These are phyloP conservation scores for Neodiprion lecontei DNA, from an alignment of 1,140 invertebrate species.

Conservation along the genomic window DNA sequence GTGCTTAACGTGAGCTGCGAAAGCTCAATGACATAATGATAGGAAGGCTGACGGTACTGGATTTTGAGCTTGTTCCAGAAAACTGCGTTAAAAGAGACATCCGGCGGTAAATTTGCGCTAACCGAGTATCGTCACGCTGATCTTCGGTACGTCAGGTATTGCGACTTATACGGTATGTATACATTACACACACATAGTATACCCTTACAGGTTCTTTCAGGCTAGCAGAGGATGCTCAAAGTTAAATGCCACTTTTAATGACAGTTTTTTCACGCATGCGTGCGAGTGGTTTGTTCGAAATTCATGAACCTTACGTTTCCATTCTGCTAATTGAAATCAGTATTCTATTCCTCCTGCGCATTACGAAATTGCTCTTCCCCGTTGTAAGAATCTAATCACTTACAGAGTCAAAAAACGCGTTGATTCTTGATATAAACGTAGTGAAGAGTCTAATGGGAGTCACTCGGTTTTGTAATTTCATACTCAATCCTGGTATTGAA, in stretches of 20 bases:
- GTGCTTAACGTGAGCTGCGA: background rate
- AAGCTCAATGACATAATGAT: slow-evolving; percentile 43
- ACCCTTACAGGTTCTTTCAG: background rate
- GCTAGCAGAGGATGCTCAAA: background rate
- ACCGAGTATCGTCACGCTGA: slow-evolving; percentile 36
- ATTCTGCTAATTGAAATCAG: slow-evolving; percentile 9
- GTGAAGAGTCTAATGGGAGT: too few species aligned
- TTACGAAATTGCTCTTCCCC: slow-evolving; percentile 6
- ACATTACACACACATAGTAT: background rate
- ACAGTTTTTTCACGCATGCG: background rate
- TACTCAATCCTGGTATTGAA: too few species aligned
- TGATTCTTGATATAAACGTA: too few species aligned
- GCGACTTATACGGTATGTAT: background rate
- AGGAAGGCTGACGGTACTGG: slow-evolving; percentile 40
- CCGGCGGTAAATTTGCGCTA: slow-evolving; percentile 54
- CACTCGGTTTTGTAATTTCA: too few species aligned
- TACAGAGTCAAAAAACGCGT: too few species aligned
- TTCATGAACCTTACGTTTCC: background rate
- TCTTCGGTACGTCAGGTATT: background rate
- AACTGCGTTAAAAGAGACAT: slow-evolving; percentile 49
- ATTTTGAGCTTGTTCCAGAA: slow-evolving; percentile 47
- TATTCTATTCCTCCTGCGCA: background rate
- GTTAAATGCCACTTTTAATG: background rate
- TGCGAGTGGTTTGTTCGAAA: background rate
- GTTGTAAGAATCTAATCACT: background rate